Conservation (phyloP, 2,113 vertebrate species). For the Galemys pyrenaicus region DNA sequence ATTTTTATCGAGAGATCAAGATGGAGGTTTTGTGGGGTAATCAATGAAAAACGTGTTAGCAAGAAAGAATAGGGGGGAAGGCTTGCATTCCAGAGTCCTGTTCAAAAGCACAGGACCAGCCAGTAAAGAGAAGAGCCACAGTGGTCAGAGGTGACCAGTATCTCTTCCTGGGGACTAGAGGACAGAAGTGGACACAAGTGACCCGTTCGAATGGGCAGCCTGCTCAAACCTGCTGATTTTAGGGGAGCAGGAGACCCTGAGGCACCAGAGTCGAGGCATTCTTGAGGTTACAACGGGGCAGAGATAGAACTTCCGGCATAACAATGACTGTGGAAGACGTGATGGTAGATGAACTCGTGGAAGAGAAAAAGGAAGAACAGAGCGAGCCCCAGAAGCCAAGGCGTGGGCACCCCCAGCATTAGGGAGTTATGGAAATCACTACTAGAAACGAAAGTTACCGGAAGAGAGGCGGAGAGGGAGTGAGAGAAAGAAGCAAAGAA, state of each 20-base stretch:
- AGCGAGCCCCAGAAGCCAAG: background rate
- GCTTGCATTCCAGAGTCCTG: background rate
- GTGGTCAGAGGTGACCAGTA: background rate
- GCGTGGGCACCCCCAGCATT: background rate
- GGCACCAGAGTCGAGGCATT: background rate
- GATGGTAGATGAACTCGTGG: background rate
- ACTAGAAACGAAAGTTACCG: background rate
- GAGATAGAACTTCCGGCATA: background rate
- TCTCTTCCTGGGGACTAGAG: background rate
- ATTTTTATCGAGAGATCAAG: slow-evolving; percentile 25
- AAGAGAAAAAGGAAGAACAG: background rate
- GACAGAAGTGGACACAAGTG: background rate
- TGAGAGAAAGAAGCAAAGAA: no score
- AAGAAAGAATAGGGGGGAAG: background rate
- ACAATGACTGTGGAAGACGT: background rate
- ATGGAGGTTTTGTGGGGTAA: background rate
- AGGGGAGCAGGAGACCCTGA: background rate
- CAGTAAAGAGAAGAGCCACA: background rate
- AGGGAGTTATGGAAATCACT: background rate
- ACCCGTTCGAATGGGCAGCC: background rate
- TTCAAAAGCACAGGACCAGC: background rate
- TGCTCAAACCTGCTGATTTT: background rate
- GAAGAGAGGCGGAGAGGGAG: background rate
- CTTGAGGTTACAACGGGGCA: background rate
- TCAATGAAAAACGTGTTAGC: background rate